Evolutionary conservation across 2,888 invertebrate species (phyloP).

Genomic region (Oxyteleia sp.): DNA sequence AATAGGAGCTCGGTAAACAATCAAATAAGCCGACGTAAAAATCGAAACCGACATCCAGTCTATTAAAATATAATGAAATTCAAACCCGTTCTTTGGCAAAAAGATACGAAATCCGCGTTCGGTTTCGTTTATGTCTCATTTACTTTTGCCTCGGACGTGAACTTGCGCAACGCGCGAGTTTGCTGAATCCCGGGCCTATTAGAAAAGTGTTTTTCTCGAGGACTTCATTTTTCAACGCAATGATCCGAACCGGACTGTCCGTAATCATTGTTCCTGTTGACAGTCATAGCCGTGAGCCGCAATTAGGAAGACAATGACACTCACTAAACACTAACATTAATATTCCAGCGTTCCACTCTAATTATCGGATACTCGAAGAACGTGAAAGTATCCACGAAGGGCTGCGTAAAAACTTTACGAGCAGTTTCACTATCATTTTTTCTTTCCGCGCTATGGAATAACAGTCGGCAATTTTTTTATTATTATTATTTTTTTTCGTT

Average conservation of each 20-base stretch:
- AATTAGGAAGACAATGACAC: constrained; percentile 84
- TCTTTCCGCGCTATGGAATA: constrained; percentile 10
- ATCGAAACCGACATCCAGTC: constrained; percentile 15
- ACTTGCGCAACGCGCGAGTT: constrained; percentile 47
- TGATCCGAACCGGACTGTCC: constrained; percentile 57
- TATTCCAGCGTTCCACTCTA: constrained; percentile 82
- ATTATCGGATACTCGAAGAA: constrained; percentile 81
- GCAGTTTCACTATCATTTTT: constrained; percentile 61
- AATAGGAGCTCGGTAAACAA: constrained; percentile 25
- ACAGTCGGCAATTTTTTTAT: constrained; percentile 25
- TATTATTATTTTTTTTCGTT: not conserved
- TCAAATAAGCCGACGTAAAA: constrained; percentile 29
- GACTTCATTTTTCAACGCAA: constrained; percentile 55
- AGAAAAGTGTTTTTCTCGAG: constrained; percentile 38
- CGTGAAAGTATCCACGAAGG: constrained; percentile 80
- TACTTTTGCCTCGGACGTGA: constrained; percentile 14
- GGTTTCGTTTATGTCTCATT: constrained; percentile 59
- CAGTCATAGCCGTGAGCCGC: constrained; percentile 78
- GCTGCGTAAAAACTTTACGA: constrained; percentile 59
- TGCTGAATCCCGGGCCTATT: constrained; percentile 34
- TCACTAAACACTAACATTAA: constrained; percentile 83
- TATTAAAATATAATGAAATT: constrained; percentile 52
- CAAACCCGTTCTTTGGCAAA: constrained; percentile 39
- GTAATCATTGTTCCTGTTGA: constrained; percentile 80
- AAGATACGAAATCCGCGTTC: constrained; percentile 27